Conservation (phyloP, 2,113 vertebrate genomes). For the Morphnarchus princeps region DNA sequence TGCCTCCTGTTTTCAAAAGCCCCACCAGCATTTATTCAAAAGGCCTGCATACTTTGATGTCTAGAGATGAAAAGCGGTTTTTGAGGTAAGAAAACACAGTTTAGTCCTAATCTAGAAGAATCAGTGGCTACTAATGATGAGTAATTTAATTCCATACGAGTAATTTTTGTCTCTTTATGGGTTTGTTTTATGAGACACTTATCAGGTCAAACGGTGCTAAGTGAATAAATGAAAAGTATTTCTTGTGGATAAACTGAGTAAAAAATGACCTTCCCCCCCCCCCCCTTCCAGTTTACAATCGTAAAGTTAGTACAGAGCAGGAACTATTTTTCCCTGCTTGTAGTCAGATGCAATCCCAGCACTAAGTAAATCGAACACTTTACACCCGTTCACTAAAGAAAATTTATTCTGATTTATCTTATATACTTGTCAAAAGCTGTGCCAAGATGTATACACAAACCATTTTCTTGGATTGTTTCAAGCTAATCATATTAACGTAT, state of each 20-base stretch:
- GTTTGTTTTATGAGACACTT: neutral
- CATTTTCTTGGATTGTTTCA: slow-evolving; percentile 71
- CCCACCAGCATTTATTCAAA: slow-evolving; percentile 5
- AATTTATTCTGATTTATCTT: slow-evolving; percentile 70
- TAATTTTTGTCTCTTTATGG: slow-evolving; percentile 38
- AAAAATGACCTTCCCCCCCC: neutral
- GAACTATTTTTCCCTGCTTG: neutral
- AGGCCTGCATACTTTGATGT: slow-evolving; percentile 36
- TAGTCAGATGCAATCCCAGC: neutral
- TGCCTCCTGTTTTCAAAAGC: slow-evolving; percentile 9
- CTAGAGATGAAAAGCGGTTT: slow-evolving; percentile 54
- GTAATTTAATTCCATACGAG: neutral
- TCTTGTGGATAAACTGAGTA: neutral
- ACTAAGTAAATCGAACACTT: neutral
- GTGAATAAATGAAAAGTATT: neutral
- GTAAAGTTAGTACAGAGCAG: neutral
- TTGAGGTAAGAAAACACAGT: slow-evolving; percentile 43
- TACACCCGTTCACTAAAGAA: neutral
- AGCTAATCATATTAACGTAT: slow-evolving; percentile 65
- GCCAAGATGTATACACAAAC: slow-evolving; percentile 70
- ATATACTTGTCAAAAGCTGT: slow-evolving; percentile 59
- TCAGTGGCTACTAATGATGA: slow-evolving; percentile 43
- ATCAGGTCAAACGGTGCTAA: slow-evolving; percentile 1
- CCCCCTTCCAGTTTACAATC: neutral
- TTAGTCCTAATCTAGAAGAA: slow-evolving; percentile 34